Conservation (phyloP, 1,140 invertebrate genomes). For the Portunus trituberculatus region DNA sequence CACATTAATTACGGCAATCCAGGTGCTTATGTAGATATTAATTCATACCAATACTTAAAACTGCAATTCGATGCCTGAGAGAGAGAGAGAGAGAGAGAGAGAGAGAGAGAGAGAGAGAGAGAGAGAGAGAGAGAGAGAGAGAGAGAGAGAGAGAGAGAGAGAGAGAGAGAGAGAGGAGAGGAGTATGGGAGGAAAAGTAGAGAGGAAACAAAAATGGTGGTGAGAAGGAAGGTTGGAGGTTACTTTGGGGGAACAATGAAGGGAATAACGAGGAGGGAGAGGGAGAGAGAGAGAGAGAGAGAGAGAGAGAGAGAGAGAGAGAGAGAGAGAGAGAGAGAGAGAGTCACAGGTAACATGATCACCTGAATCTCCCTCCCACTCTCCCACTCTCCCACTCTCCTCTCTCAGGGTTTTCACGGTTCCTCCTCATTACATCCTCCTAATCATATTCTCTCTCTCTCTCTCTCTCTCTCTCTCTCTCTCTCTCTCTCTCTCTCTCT, state of each 20-base stretch:
- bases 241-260: neutral
- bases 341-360: neutral
- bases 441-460: too few species aligned
- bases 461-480: too few species aligned
- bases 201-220: neutral
- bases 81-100: constrained; percentile 38
- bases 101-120: constrained; percentile 38
- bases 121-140: constrained; percentile 51
- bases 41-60: too few species aligned
- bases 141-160: constrained; percentile 50
- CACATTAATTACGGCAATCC: too few species aligned
- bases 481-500: too few species aligned
- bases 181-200: neutral
- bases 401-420: too few species aligned
- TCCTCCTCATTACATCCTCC: too few species aligned
- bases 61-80: too few species aligned
- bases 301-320: neutral
- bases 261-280: neutral
- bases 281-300: neutral
- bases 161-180: constrained; percentile 23
- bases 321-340: neutral
- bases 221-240: neutral
- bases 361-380: too few species aligned
- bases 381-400: too few species aligned
- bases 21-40: too few species aligned